Percentiles rank a stretch among this genome's conserved stretches.
These are phyloP conservation scores for Characodon lateralis DNA, from an alignment of 2,797 vertebrate species.

Conservation along the genomic window DNA sequence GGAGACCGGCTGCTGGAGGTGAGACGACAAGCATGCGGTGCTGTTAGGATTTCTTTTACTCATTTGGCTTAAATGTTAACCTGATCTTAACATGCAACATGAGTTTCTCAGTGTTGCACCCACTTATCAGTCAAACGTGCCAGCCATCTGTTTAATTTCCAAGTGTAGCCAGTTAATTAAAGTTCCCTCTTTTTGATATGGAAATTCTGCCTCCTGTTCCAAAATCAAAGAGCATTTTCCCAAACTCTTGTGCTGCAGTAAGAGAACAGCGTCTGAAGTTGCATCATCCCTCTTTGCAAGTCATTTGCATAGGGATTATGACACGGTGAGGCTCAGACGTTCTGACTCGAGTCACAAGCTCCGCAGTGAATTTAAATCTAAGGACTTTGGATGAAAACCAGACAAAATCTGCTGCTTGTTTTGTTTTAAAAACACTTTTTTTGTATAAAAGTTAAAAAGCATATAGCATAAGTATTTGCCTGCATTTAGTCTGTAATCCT, in stretches of 20 bases:
- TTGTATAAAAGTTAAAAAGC: background rate
- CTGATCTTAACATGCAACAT: background rate
- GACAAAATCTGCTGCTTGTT: background rate
- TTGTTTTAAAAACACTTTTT: background rate
- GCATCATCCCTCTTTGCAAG: background rate
- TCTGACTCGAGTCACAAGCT: constrained; percentile 3
- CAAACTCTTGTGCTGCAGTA: background rate
- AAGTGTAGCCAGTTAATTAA: constrained; percentile 15
- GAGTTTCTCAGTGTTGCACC: background rate
- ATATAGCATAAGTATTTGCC: background rate
- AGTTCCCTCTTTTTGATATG: constrained; percentile 15
- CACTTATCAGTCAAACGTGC: background rate
- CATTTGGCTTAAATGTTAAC: too few species aligned
- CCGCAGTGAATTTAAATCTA: background rate
- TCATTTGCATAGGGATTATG: constrained; percentile 38
- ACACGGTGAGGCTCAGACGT: background rate
- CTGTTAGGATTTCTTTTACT: background rate
- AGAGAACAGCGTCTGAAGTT: constrained; percentile 30
- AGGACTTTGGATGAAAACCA: constrained; percentile 2
- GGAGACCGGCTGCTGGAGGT: constrained; percentile 93
- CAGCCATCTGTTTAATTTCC: constrained; percentile 13
- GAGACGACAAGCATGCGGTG: constrained; percentile 17
- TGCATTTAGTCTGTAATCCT: background rate
- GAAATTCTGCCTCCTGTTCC: constrained; percentile 17
- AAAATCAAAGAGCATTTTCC: constrained; percentile 26